Conservation (phyloP, 23 tunicate species). For the Botrylloides violaceus region DNA sequence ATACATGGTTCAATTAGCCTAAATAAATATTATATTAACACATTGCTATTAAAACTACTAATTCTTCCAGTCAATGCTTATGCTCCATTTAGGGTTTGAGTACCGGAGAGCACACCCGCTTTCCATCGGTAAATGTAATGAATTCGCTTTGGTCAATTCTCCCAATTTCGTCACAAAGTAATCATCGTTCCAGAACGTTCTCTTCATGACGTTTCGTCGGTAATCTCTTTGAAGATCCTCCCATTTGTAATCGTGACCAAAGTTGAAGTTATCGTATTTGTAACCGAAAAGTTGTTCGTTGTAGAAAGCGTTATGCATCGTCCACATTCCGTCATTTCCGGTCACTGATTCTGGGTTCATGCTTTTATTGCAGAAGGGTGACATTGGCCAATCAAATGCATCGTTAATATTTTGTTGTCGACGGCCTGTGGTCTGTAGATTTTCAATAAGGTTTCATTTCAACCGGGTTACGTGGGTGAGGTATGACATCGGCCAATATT, state of each 20-base stretch:
- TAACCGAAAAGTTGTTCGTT: slow-evolving; percentile 46
- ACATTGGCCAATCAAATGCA: slow-evolving; percentile 46
- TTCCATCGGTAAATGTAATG: neutral
- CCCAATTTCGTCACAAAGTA: slow-evolving; percentile 5
- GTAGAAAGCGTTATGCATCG: slow-evolving; percentile 27
- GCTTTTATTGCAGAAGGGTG: slow-evolving; percentile 44
- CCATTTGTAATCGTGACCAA: slow-evolving; percentile 26
- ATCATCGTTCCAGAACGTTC: slow-evolving; percentile 17
- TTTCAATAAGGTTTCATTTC: too few species aligned
- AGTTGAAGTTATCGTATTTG: slow-evolving; percentile 34
- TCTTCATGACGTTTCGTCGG: neutral
- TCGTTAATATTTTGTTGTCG: neutral
- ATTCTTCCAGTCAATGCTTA: neutral
- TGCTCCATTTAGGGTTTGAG: neutral
- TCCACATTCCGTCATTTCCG: slow-evolving; percentile 20
- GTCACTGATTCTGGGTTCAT: slow-evolving; percentile 40
- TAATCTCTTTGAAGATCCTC: slow-evolving; percentile 15
- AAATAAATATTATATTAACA: neutral
- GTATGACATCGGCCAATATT: too few species aligned
- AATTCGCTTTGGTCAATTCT: neutral
- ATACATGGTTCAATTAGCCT: too few species aligned
- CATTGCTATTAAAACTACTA: too few species aligned
- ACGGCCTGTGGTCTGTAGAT: too few species aligned
- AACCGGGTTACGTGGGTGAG: too few species aligned
- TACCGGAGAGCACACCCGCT: neutral